Evolutionary conservation across 1,140 invertebrate genomes (phyloP).

Genomic region (Eubasilissa regina): DNA sequence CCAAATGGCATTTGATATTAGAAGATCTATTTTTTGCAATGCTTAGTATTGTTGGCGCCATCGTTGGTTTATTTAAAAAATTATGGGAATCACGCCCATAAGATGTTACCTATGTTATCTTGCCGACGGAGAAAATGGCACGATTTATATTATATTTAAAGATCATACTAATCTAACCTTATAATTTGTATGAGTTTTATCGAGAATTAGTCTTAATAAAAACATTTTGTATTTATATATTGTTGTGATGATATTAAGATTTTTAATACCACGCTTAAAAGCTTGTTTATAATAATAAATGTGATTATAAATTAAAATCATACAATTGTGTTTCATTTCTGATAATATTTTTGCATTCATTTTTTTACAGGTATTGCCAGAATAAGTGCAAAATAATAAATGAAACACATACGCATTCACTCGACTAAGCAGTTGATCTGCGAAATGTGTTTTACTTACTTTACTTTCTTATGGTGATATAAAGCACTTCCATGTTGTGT

Average conservation of each 20-base stretch:
- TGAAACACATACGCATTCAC: too few relatives aligned
- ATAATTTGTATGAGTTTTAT: constrained; percentile 36
- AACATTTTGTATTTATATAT: constrained; percentile 50
- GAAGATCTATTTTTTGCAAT: constrained; percentile 40
- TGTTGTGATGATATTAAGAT: constrained; percentile 54
- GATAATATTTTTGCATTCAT: too few relatives aligned
- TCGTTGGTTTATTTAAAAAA: constrained; percentile 11
- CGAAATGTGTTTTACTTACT: too few relatives aligned
- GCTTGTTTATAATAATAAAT: constrained; percentile 54
- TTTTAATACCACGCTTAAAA: constrained; percentile 51
- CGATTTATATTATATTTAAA: constrained; percentile 27
- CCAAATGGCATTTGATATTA: constrained; percentile 40
- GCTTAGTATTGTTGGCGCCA: constrained; percentile 4
- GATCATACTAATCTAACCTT: constrained; percentile 40
- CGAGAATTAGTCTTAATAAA: constrained; percentile 29
- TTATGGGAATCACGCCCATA: constrained; percentile 4
- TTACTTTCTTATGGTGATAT: too few relatives aligned
- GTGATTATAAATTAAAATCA: constrained; percentile 39
- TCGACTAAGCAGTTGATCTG: too few relatives aligned
- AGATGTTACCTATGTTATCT: constrained; percentile 46
- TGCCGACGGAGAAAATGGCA: neutral
- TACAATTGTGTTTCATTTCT: neutral
- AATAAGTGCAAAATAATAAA: too few relatives aligned
- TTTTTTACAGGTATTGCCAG: too few relatives aligned
- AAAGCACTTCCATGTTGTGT: too few relatives aligned